Evolutionary conservation across 2,113 vertebrate genomes (phyloP), one percentile per base, ranked within the genome.

Genomic region (Rhegmatorhina hoffmannsi): DNA sequence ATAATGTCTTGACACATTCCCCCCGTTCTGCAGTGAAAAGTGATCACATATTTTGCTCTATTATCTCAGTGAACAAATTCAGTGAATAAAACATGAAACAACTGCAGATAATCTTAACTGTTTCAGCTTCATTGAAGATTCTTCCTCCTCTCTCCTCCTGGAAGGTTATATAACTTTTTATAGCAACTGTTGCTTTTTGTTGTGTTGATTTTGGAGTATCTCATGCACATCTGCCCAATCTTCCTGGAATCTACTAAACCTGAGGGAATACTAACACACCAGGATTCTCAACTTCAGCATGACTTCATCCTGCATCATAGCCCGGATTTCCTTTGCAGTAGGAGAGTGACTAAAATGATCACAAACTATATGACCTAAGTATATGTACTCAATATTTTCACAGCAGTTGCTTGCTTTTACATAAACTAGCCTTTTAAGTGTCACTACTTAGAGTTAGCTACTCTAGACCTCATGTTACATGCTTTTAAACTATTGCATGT

Each of bases 191-290:
- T 84, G 29, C 12, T 83, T 67, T 79, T 70, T 16, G 13, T 58
- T 82, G 15, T 84, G 60, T 72, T 78, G 23, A 84, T 68, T 80
- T 79, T 87, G n/a, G 55, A 79, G 26, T 25, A n/a, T 80, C 17
- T 91, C 47, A 44, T 3, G 29, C 68, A 86, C 79, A 95, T 89
- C 79, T 90, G 92, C 40, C 40, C 81, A 38, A 19, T 83, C 47
- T 94, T 96, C 91, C 78, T 50, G 40, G 94, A 96, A 92, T 87
- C 62, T 17, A 5, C 81, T 81, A 80, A 66, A 87, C 84, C 74
- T 56, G 58, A 55, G 84, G 81, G 89, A 93, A 90, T 84, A 87
- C 29, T 85, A 78, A 58, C 55, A 77, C 56, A 89, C 29, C 63
- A 86, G 44, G 47, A 88, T 72, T 67, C 64, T 87, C 59, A 84